Evolutionary conservation across 1,140 invertebrate genomes (phyloP), one percentile per base, ranked within the genome.

Genomic region (Hestina assimilis): DNA sequence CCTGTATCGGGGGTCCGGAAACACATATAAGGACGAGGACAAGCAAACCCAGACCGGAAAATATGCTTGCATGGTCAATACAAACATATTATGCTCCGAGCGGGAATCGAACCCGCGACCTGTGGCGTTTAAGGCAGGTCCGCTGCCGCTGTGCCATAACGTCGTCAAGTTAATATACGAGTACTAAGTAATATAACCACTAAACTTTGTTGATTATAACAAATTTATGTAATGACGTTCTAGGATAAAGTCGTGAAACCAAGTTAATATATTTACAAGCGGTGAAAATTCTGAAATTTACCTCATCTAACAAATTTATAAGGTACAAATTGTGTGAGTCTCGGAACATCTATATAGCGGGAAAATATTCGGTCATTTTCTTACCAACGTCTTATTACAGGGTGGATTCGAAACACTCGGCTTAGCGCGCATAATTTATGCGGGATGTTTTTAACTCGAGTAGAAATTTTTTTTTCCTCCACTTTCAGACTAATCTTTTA

Each of bases 301-400:
- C 23, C 38, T 26, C 14, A 9, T 20, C 9, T 56, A 56, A 52
- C 43, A 41, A 42, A 40, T 57, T 57, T 57, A 46, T 64, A 59
- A 64, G 47, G 62, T 64, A 52, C 56, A 64, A 55, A 56, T 64
- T 64, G 47, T 55, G 50, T 41, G 50, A 51, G 46, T 56, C 57
- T 60, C 51, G 53, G 56, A 55, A 58, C 47, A 60, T 58, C 63
- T 60, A 65, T 60, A 53, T 56, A 65, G 47, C 35, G 31, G 38
- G 52, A 53, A 60, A 60, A 65, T 53, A 57, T 46, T 47, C 42
- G 42, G 54, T 65, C 46, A 65, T 65, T 60, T 51, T 41, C 41
- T 46, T 35, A 42, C 62, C 57, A 47, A 65, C 57, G 53, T 60
- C 57, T 65, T 60, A 57, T 60, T 56, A 60, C 57, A n/a, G n/a